phyloP scores from a whole-genome alignment of 2,888 invertebrate species.

The Molorchus minor region DNA sequence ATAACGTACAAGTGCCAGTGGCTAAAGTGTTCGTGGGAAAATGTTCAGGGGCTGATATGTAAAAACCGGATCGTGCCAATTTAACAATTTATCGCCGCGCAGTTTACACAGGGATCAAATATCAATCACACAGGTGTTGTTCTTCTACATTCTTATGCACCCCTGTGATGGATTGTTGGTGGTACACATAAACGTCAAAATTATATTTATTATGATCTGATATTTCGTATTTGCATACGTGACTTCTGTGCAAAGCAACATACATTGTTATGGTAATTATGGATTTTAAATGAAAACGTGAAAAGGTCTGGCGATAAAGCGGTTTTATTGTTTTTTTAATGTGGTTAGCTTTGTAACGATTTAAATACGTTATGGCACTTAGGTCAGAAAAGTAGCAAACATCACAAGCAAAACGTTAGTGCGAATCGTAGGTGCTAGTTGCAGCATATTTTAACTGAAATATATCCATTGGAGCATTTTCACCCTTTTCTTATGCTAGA shows the following conservation, averaged over 20 bases:
- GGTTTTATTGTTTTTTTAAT: neutral
- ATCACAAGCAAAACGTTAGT: too few relatives aligned
- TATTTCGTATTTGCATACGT: constrained; percentile 9
- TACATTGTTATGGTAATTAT: constrained; percentile 14
- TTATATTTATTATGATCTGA: constrained; percentile 21
- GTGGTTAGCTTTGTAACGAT: too few relatives aligned
- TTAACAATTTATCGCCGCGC: constrained; percentile 8
- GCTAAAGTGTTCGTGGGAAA: constrained; percentile 51
- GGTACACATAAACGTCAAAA: constrained; percentile 12
- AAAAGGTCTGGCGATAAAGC: neutral
- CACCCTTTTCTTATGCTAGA: too few relatives aligned
- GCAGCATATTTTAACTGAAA: too few relatives aligned
- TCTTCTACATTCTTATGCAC: constrained; percentile 31
- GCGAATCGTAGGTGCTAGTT: too few relatives aligned
- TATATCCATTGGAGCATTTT: too few relatives aligned
- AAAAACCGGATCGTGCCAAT: constrained; percentile 15
- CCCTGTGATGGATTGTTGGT: constrained; percentile 14
- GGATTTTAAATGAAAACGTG: constrained; percentile 4
- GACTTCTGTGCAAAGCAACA: constrained; percentile 1
- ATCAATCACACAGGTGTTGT: constrained; percentile 23
- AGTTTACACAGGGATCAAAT: constrained; percentile 24
- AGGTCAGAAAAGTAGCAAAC: too few relatives aligned
- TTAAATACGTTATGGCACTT: too few relatives aligned
- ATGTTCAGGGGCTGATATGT: constrained; percentile 37
- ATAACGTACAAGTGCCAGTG: constrained; percentile 33